Conservation (phyloP, 30 jellyfish, hydroid and myxozoan species). For the Cassiopea xamachana region DNA sequence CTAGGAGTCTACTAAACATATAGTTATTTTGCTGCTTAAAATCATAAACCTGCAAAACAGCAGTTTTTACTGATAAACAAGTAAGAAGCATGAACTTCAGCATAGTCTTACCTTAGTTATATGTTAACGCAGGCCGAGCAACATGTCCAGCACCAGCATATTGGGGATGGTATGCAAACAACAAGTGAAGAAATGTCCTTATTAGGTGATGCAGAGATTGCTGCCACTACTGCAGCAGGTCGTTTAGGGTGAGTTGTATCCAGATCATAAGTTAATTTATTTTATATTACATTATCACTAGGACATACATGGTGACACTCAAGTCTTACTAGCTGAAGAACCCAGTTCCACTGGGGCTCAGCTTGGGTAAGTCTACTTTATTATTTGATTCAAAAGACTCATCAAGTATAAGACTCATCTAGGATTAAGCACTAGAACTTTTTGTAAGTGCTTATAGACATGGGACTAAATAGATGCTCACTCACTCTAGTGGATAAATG, state of each 20-base stretch:
- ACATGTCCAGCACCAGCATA: slow-evolving; percentile 96
- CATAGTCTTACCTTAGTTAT: slow-evolving; percentile 10
- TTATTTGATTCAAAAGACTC: not conserved
- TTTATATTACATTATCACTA: slow-evolving; percentile 64
- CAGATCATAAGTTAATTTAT: slow-evolving; percentile 11
- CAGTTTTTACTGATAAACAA: not conserved
- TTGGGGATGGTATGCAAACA: slow-evolving; percentile 75
- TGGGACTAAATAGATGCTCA: too few species aligned
- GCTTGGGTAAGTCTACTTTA: slow-evolving; percentile 92
- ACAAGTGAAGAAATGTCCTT: slow-evolving; percentile 87
- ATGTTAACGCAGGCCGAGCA: slow-evolving; percentile 96
- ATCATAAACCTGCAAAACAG: not conserved
- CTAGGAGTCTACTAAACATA: too few species aligned
- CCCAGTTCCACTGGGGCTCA: slow-evolving; percentile 96
- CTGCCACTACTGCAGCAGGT: slow-evolving; percentile 95
- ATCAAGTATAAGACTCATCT: not conserved
- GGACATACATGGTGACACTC: slow-evolving; percentile 93
- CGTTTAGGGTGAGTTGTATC: slow-evolving; percentile 96
- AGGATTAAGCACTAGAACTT: too few species aligned
- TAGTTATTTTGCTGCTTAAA: not conserved
- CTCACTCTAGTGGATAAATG: too few species aligned
- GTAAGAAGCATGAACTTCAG: not conserved
- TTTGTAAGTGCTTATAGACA: too few species aligned
- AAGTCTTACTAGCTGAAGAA: slow-evolving; percentile 90
- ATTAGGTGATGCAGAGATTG: slow-evolving; percentile 89